Base-by-base conservation (phyloP, 2,113 vertebrate species). In the Pteruthius melanotis region DNA sequence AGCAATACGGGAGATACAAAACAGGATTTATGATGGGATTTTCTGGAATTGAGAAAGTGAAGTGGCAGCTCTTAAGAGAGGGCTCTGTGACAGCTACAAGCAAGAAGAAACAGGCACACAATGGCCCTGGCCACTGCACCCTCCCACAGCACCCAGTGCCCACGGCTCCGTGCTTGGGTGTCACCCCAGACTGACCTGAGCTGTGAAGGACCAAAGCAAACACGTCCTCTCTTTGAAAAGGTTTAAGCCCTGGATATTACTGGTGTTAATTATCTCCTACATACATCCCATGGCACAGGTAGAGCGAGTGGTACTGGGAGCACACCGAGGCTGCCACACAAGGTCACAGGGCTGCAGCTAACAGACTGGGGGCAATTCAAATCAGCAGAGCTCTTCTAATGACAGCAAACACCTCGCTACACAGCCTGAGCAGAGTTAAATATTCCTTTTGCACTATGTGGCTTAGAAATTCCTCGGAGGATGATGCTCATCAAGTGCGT, bases 221-320 rank as follows among this genome's bases (percentile, higher is more conserved):
- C 57, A 15, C 68, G 27, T 44, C n/a, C 66, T 91, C 82, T 39
- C 9, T 24, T 68, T 68, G 81, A 47, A 80, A 94, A 63, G 84
- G 87, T 70, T 94, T 71, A 59, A 96, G 59, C 63, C 63, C 91
- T 49, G 54, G 79, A 70, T 79, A 54, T 54, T 53, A 69, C 77
- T 68, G 72, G 68, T 81, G 90, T 87, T 84, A 75, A 95, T 92
- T 65, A 89, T 88, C 93, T 93, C 74, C 82, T 60, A 40, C 71
- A 75, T 35, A 79, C 35, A 33, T 82, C 71, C 74, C 89, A 45
- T 1, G 11, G 79, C 22, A 5, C 9, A 63, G 82, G 33, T 42
- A 26, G 3, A 15, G 52, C 12, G 6, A 83, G 74, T 12, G 8
- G 39, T 10, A 59, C 80, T 1, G 3, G 83, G 66, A 75, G 53